These are phyloP conservation scores for Psilopsiagon aurifrons DNA, from an alignment of 2,113 vertebrate species.

Conservation along the genomic window DNA sequence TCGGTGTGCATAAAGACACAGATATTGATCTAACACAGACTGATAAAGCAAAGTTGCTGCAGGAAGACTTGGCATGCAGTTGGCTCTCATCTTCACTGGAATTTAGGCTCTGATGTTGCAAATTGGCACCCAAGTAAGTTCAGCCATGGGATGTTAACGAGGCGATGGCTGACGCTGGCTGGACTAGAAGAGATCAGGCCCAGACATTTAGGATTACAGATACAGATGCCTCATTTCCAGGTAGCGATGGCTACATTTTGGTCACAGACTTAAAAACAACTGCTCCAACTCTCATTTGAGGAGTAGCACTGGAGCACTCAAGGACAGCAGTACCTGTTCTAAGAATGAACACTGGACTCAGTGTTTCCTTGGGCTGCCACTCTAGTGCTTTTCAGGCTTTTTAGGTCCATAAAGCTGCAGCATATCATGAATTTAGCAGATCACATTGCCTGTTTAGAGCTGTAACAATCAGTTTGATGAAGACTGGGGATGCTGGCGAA, in stretches of 20 bases:
- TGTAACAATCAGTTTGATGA: background rate
- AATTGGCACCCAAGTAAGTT: background rate
- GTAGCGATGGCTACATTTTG: background rate
- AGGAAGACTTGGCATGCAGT: background rate
- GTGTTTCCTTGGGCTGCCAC: background rate
- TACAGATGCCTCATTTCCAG: background rate
- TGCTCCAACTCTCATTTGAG: background rate
- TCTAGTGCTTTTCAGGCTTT: background rate
- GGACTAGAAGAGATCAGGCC: background rate
- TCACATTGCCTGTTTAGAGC: background rate
- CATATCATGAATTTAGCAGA: background rate
- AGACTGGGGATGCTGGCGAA: background rate
- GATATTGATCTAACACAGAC: background rate
- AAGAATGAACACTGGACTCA: background rate
- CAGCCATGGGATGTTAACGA: background rate
- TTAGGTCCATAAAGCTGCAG: background rate
- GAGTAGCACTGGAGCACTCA: background rate
- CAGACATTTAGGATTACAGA: background rate
- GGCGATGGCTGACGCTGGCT: accelerated
- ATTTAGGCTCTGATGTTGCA: background rate
- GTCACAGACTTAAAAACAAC: background rate
- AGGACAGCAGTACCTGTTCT: background rate
- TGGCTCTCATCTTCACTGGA: background rate
- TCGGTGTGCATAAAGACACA: background rate
- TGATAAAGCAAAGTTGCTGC: background rate